Evolutionary conservation across 2,888 invertebrate species (phyloP).

Genomic region (Physocephala rufipes): DNA sequence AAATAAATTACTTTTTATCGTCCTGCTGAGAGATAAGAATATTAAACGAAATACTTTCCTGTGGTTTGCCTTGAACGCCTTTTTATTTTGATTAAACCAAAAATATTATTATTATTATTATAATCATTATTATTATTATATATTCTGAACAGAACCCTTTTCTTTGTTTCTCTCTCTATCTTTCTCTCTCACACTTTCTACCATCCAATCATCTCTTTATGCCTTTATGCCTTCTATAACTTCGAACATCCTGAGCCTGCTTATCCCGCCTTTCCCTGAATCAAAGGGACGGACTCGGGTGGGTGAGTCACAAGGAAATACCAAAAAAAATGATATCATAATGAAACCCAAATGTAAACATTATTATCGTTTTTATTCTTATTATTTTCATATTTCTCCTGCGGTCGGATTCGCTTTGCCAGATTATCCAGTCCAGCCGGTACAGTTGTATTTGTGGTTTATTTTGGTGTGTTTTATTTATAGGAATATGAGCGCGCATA

Average conservation of each 20-base stretch:
- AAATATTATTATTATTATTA: not conserved
- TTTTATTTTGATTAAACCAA: not conserved
- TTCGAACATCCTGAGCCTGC: not conserved
- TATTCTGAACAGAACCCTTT: not conserved
- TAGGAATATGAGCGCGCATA: not conserved
- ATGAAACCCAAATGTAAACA: not conserved
- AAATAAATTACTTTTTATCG: slow-evolving; percentile 3
- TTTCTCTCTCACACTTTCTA: not conserved
- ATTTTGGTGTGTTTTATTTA: too few species aligned
- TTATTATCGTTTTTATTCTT: slow-evolving; percentile 20
- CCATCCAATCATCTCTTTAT: too few species aligned
- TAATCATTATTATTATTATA: too few species aligned
- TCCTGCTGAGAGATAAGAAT: slow-evolving; percentile 11
- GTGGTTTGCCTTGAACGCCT: not conserved
- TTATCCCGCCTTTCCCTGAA: not conserved
- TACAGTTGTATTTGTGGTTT: too few species aligned
- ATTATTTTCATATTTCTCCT: not conserved
- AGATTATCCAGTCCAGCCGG: too few species aligned
- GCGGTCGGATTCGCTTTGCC: not conserved
- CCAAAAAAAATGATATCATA: too few species aligned
- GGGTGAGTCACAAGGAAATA: too few species aligned
- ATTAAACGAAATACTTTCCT: not conserved
- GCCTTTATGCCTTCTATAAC: not conserved
- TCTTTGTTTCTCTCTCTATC: not conserved
- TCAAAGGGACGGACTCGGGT: too few species aligned